A percentile compares a stretch with the other conserved stretches of the same genome.
phyloP scores from a whole-genome alignment of 2,113 vertebrate genomes.

The Perca flavescens region DNA sequence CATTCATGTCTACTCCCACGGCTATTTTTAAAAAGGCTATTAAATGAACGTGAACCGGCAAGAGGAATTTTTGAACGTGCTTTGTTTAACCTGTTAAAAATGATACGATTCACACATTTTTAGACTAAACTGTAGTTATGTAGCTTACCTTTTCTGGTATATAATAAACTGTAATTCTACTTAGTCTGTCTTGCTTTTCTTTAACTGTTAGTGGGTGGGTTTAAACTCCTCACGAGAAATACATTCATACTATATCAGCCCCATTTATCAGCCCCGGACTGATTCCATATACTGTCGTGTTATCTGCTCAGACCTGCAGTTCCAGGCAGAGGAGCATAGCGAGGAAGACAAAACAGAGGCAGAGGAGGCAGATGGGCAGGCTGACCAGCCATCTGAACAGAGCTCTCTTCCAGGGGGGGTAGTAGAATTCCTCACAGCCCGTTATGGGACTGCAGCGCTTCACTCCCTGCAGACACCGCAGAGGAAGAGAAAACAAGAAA shows the following conservation, averaged over 20 bases:
- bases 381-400: slow-evolving; percentile 95
- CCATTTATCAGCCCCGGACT: background rate
- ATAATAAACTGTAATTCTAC: background rate
- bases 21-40: slow-evolving; percentile 35
- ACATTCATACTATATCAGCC: background rate
- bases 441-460: slow-evolving; percentile 95
- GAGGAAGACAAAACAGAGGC: slow-evolving; percentile 92
- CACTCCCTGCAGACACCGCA: slow-evolving; percentile 84
- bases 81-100: slow-evolving; percentile 8
- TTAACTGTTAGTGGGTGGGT: background rate
- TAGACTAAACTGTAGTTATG: background rate
- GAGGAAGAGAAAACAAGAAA: background rate
- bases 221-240: background rate
- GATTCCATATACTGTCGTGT: background rate
- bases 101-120: slow-evolving; percentile 1
- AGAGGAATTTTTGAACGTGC: background rate
- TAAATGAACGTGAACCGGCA: background rate
- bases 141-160: too few relatives aligned
- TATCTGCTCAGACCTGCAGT: slow-evolving; percentile 88
- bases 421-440: slow-evolving; percentile 93
- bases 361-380: slow-evolving; percentile 92
- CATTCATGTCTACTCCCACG: slow-evolving; percentile 28
- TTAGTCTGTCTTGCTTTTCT: background rate
- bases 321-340: slow-evolving; percentile 97
- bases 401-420: slow-evolving; percentile 94